Evolutionary conservation across 2,797 vertebrate species (phyloP), one percentile per base, ranked within the genome.

Genomic region (Micrastur ruficollis): DNA sequence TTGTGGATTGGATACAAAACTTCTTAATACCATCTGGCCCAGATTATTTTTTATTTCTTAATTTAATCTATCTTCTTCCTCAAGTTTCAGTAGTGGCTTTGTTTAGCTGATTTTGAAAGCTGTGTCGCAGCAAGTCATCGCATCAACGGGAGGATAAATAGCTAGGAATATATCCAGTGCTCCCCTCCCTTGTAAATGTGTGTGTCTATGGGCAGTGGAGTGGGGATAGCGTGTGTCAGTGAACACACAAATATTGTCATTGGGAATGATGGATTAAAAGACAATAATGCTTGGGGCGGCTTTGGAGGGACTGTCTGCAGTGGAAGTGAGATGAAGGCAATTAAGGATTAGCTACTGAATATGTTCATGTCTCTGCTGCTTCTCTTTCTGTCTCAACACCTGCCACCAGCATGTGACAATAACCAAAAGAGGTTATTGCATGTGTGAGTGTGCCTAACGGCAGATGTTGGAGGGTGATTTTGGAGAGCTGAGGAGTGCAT

Each of bases 51-150:
- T 91, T 73, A 44, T 92, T 97, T 94, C 53, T 81, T 84, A 82
- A 81, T 86, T 88, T 83, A 73, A 87, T 92, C 84, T 82, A 2
- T 86, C 11, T 82, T 71, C 71, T 88, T 94, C 65, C 58, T 88
- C 72, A 16, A 80, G 44, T 79, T 88, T 80, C 70, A 56, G 47
- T 38, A 52, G 22, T 79, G 52, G 61, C 56, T 96, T 94, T 94
- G 88, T 94, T 95, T 56, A 78, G 67, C 67, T 94, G 87, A 67
- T 75, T 90, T 87, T 93, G 82, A 95, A 89, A 91, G 81, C 92
- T 32, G 56, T 55, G 55, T 89, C 20, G 25, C 46, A 86, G 63
- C 70, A 58, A 79, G 52, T 93, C 52, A 10, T 53, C 19, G 2
- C 82, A 47, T 75, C 66, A 50, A 8, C 4, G 0, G 55, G 82